Evolutionary conservation across 2,797 vertebrate genomes (phyloP).

Genomic region (Rhadinocentrus ornatus): DNA sequence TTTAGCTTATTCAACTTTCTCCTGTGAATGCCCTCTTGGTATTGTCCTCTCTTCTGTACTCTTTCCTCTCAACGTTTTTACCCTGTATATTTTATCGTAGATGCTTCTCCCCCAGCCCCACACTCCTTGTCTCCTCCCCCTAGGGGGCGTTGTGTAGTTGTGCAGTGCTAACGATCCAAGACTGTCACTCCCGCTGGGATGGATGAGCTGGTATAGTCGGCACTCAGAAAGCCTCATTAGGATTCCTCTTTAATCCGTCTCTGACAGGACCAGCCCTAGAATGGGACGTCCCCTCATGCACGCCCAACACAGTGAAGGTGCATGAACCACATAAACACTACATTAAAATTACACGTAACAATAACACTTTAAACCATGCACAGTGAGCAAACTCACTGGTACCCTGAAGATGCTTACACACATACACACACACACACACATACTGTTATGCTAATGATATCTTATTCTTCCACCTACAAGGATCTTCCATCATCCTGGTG

Average conservation of each 20-base stretch:
- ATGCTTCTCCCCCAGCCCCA: conserved; percentile 19
- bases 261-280: conserved; percentile 87
- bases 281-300: conserved; percentile 79
- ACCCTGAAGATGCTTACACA: conserved; percentile 11
- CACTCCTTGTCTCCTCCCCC: conserved; percentile 75
- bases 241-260: conserved; percentile 97
- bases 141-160: conserved; percentile 95
- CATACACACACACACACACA: conserved; percentile 30
- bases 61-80: conserved; percentile 21
- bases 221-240: conserved; percentile 92
- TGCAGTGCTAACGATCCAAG: conserved; percentile 92
- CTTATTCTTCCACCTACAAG: conserved; percentile 86
- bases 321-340: conserved; percentile 34
- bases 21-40: neutral
- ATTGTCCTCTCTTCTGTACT: neutral
- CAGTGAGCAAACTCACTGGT: conserved; percentile 52
- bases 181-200: conserved; percentile 88
- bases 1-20: neutral
- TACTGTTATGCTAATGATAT: conserved; percentile 89
- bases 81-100: conserved; percentile 44
- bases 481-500: conserved; percentile 89
- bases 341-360: conserved; percentile 36
- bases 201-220: conserved; percentile 85
- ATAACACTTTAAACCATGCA: conserved; percentile 68
- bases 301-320: conserved; percentile 7